Percentiles rank a stretch among this genome's conserved stretches.
Conservation (phyloP, 2,113 vertebrate genomes). For the Natator depressus region DNA sequence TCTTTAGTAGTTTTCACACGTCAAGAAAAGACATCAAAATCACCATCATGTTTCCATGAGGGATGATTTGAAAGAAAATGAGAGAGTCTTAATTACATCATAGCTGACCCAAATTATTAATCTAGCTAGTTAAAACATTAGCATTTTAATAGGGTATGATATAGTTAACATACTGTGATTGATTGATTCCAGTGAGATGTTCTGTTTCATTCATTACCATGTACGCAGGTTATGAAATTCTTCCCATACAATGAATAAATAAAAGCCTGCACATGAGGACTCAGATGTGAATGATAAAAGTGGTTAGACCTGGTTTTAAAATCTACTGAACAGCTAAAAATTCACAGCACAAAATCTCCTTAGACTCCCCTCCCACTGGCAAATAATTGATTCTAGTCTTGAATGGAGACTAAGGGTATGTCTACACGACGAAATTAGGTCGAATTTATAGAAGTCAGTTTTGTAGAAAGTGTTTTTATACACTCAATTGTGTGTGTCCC, state of each 20-base stretch:
- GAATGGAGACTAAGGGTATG: not conserved
- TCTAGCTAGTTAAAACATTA: not conserved
- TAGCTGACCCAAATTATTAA: not conserved
- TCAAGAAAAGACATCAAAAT: not conserved
- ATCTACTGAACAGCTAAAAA: conserved; percentile 26
- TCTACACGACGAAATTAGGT: too few relatives aligned
- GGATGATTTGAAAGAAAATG: not conserved
- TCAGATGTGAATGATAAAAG: not conserved
- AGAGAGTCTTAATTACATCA: not conserved
- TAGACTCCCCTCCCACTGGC: not conserved
- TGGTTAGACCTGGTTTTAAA: not conserved
- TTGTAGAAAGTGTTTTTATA: too few relatives aligned
- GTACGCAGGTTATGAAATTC: not conserved
- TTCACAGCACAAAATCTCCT: not conserved
- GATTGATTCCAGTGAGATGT: not conserved
- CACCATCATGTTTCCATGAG: not conserved
- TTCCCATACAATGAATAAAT: not conserved
- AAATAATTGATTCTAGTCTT: conserved; percentile 20
- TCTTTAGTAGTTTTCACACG: not conserved
- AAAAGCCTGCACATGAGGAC: not conserved
- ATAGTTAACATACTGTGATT: not conserved
- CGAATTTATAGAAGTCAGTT: too few relatives aligned
- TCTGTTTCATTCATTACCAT: not conserved
- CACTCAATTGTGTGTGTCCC: too few relatives aligned
- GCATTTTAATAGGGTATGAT: not conserved